These are phyloP conservation scores for Drosophila cognata DNA, from an alignment of 2,888 invertebrate genomes.

Conservation along the genomic window DNA sequence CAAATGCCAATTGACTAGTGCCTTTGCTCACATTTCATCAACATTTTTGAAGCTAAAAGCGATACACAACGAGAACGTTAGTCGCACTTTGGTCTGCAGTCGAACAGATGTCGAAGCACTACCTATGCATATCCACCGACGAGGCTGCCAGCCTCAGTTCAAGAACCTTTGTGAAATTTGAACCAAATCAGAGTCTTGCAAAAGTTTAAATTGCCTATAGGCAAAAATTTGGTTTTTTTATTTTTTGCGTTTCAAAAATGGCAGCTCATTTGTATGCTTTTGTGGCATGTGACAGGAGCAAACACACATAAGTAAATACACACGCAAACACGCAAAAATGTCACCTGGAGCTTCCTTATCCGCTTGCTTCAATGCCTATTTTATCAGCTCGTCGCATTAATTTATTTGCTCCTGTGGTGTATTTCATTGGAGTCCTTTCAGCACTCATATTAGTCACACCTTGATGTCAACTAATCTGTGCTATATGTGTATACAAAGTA, in stretches of 20 bases:
- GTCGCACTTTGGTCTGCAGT: not conserved
- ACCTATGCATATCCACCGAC: not conserved
- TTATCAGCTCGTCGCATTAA: constrained; percentile 19
- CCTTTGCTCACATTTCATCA: constrained; percentile 12
- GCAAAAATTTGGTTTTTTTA: constrained; percentile 1
- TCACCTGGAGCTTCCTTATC: constrained; percentile 1
- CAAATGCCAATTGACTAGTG: constrained; percentile 22
- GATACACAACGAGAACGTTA: constrained; percentile 1
- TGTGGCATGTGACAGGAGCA: constrained; percentile 43
- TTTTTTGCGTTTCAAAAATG: constrained; percentile 47
- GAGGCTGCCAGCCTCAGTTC: not conserved
- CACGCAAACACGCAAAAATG: constrained; percentile 1
- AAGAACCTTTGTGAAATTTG: constrained; percentile 4
- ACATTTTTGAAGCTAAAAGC: constrained; percentile 23
- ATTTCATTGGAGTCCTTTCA: constrained; percentile 20
- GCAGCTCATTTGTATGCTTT: constrained; percentile 67
- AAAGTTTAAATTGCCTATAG: constrained; percentile 49
- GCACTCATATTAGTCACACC: constrained; percentile 27
- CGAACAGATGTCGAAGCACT: constrained; percentile 3
- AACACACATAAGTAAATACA: constrained; percentile 13
- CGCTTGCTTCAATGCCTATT: not conserved
- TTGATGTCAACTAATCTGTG: not conserved
- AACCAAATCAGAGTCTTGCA: constrained; percentile 32
- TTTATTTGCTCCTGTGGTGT: constrained; percentile 45
- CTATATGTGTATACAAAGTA: not conserved